These are phyloP conservation scores for Hermodice carunculata DNA, from an alignment of 2,888 invertebrate genomes.

Conservation along the genomic window DNA sequence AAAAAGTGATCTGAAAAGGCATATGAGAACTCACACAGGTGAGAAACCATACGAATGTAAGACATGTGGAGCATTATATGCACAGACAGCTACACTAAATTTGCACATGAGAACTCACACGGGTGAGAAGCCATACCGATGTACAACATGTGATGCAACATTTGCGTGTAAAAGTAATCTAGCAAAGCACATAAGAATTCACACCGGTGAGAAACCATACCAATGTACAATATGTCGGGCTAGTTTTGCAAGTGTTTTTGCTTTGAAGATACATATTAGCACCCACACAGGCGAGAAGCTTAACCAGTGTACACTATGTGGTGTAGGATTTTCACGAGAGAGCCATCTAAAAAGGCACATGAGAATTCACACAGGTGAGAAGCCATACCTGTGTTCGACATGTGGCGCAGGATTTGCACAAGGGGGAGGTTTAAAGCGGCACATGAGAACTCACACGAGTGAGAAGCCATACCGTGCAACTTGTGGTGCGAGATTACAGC, in stretches of 20 bases:
- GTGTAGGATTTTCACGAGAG: neutral
- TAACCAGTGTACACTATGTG: neutral
- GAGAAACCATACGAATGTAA: slow-evolving; percentile 11
- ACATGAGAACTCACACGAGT: neutral
- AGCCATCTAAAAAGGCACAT: neutral
- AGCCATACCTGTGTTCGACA: neutral
- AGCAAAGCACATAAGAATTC: neutral
- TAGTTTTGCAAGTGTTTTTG: slow-evolving; percentile 4
- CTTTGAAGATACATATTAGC: neutral
- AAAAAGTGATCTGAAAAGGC: slow-evolving; percentile 4
- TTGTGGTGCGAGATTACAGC: too few species aligned
- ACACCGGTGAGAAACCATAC: slow-evolving; percentile 15
- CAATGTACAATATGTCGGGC: neutral
- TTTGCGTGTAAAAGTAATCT: slow-evolving; percentile 1
- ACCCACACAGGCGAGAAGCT: neutral
- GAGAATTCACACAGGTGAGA: neutral
- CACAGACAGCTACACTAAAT: neutral
- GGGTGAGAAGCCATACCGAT: slow-evolving; percentile 10
- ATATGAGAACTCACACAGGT: slow-evolving; percentile 15
- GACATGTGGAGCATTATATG: slow-evolving; percentile 4
- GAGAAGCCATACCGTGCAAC: too few species aligned
- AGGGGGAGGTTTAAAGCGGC: neutral
- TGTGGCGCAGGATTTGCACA: neutral
- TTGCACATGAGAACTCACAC: slow-evolving; percentile 11
- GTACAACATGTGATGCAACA: slow-evolving; percentile 1